Conservation (phyloP, 2,113 vertebrate species). For the Regulus satrapa region DNA sequence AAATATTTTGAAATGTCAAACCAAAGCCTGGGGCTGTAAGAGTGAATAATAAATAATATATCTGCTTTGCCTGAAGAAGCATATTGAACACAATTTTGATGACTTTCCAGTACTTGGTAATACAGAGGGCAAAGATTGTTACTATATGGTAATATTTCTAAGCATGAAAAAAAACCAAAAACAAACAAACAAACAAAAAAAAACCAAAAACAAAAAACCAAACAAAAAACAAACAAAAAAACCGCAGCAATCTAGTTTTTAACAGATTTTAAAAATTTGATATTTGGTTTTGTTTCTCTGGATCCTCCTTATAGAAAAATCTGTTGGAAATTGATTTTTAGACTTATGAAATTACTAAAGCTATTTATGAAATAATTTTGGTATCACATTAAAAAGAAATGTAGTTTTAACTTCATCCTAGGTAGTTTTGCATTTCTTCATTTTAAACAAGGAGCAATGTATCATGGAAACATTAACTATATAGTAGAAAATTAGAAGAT, state of each 20-base stretch:
- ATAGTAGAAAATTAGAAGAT: neutral
- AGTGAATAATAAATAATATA: neutral
- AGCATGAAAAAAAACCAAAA: neutral
- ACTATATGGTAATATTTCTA: neutral
- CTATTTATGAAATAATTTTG: neutral
- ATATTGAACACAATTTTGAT: neutral
- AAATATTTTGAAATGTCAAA: conserved; percentile 43
- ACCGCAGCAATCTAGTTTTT: too few relatives aligned
- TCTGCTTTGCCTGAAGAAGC: neutral
- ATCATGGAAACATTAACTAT: neutral
- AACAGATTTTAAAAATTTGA: neutral
- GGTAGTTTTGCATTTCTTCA: neutral
- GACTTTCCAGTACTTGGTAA: neutral
- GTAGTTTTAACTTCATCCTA: neutral
- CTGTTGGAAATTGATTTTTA: neutral
- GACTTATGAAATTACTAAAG: neutral
- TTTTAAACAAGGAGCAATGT: neutral
- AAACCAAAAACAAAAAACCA: too few relatives aligned
- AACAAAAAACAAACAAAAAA: too few relatives aligned
- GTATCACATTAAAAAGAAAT: neutral
- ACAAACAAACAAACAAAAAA: too few relatives aligned
- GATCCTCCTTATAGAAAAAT: neutral
- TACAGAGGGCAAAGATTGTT: neutral
- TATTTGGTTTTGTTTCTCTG: neutral
- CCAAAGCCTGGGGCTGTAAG: neutral